Evolutionary conservation across 2,888 invertebrate species (phyloP).

Genomic region (Napeogenes inachia): DNA sequence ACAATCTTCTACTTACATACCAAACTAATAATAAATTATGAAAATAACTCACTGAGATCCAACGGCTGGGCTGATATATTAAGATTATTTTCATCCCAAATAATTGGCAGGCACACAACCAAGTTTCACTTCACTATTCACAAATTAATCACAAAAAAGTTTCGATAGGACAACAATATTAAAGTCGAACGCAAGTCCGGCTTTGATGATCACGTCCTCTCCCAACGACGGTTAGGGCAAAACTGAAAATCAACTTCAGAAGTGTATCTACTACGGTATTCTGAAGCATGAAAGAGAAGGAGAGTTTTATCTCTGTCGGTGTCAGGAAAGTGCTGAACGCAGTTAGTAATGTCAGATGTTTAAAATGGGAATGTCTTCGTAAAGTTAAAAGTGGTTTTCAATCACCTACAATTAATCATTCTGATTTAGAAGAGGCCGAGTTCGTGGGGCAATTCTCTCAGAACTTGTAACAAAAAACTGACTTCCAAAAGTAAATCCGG

Average conservation of each 20-base stretch:
- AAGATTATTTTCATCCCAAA: constrained; percentile 22
- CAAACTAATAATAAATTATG: constrained; percentile 4
- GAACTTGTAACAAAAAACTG: too few relatives aligned
- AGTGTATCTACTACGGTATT: constrained; percentile 8
- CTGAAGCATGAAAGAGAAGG: constrained; percentile 12
- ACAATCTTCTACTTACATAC: neutral
- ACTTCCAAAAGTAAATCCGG: too few relatives aligned
- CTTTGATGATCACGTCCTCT: constrained; percentile 11
- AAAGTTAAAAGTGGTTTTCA: constrained; percentile 1
- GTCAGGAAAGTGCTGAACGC: constrained; percentile 12
- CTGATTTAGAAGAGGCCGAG: too few relatives aligned
- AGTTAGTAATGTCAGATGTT: constrained; percentile 11
- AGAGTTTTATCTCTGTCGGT: constrained; percentile 7
- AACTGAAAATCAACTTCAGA: constrained; percentile 25
- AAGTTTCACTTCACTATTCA: constrained; percentile 22
- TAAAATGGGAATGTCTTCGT: constrained; percentile 16
- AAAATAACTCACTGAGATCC: constrained; percentile 5
- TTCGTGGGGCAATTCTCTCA: too few relatives aligned
- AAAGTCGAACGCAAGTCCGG: neutral
- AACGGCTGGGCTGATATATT: constrained; percentile 17
- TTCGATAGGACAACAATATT: constrained; percentile 10
- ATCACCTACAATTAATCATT: too few relatives aligned
- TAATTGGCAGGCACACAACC: constrained; percentile 26
- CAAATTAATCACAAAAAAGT: constrained; percentile 24
- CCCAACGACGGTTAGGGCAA: constrained; percentile 21